A percentile compares a stretch with the other conserved stretches of the same genome.
Conservation (phyloP, 2,888 invertebrate species). For the Gasteruption jaculator region DNA sequence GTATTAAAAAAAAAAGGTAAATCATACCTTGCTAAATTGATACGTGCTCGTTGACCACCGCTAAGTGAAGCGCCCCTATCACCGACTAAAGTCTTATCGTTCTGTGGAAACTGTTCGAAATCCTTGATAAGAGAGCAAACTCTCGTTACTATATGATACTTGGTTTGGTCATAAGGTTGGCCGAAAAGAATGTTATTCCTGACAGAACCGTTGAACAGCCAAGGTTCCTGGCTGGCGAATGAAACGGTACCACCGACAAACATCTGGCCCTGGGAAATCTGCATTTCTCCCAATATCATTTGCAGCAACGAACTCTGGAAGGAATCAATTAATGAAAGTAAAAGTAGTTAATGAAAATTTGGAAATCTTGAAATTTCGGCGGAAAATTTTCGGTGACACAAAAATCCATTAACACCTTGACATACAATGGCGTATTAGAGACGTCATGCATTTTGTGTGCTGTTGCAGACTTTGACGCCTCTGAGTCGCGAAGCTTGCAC, state of each 20-base stretch:
- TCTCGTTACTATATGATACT: slow-evolving; percentile 56
- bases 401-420: too few relatives aligned
- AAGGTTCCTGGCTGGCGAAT: slow-evolving; percentile 77
- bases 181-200: slow-evolving; percentile 80
- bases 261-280: slow-evolving; percentile 59
- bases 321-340: too few relatives aligned
- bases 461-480: too few relatives aligned
- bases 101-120: slow-evolving; percentile 65
- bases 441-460: too few relatives aligned
- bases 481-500: too few relatives aligned
- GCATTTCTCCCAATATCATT: slow-evolving; percentile 69
- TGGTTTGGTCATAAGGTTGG: slow-evolving; percentile 56
- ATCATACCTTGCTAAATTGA: slow-evolving; percentile 63
- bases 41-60: slow-evolving; percentile 77
- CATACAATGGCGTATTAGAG: too few relatives aligned
- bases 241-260: slow-evolving; percentile 61
- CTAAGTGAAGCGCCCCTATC: slow-evolving; percentile 74
- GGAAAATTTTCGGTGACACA: not conserved
- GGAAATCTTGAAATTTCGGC: not conserved
- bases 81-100: slow-evolving; percentile 72
- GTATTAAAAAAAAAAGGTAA: slow-evolving; percentile 3
- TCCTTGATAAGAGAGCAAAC: slow-evolving; percentile 66
- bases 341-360: slow-evolving; percentile 14
- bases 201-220: slow-evolving; percentile 70
- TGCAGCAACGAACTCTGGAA: slow-evolving; percentile 60